Base-by-base conservation (phyloP, 2,888 invertebrate species). In the Poecilus cupreus region DNA sequence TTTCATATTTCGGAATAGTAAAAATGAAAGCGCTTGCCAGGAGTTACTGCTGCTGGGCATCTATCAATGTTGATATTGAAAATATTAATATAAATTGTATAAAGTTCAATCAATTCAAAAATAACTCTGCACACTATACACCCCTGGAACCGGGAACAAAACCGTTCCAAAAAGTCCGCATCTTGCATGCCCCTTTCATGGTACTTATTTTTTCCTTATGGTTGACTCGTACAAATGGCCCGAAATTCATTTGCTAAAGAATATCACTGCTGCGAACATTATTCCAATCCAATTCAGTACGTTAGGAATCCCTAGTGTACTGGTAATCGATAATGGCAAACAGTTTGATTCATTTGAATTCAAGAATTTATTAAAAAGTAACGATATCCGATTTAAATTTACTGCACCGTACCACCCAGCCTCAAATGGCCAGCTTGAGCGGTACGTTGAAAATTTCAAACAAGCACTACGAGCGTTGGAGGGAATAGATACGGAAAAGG, bases 91-190 rank as follows among this genome's bases (percentile, higher is more conserved):
- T 46, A 51, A 79, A 77, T 18, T 83, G 83, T 32, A 78, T 64
- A 6, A 26, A 49, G 37, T 84, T 83, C 60, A 72, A 82, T 37
- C 24, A 68, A 81, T 68, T 82, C 16, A 83, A 78, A 83, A 83
- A 70, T 81, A 84, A 77, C 82, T 82, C 77, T 78, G 22, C 78
- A 84, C n/a, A n/a, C n/a, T n/a, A n/a, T n/a, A n/a, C n/a, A n/a
- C n/a, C n/a, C n/a, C n/a, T n/a, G n/a, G 88, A 89, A 81, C 82
- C 85, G 54, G 88, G 88, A 3, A 86, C 88, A 39, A 84, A 85
- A 39, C 64, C 81, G 22, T 79, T 74, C 39, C 77, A 82, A 20
- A n/a, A 75, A 39, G 75, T 82, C 4, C 79, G 81, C n/a, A 68
- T 80, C 81, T 57, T 64, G 79, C 82, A 20, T 81, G 82, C 8